Evolutionary conservation across 2,888 invertebrate genomes (phyloP), one percentile per base, ranked within the genome.

Genomic region (Lissonota sp.): DNA sequence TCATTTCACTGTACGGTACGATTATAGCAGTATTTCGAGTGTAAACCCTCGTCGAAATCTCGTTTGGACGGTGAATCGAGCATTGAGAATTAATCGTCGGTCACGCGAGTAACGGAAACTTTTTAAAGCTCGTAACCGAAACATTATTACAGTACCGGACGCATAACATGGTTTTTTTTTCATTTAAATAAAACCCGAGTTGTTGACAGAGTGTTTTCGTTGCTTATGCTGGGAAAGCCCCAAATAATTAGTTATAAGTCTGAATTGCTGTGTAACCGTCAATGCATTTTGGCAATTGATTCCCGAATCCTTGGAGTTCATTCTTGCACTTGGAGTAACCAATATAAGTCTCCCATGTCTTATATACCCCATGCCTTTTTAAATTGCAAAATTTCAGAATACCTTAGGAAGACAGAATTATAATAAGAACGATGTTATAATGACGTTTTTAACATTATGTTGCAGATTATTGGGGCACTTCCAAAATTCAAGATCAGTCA

Each of bases 1-100:
- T 81, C 69, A 70, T 70, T 78, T 53, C 62, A 73, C 73, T 53
- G 40, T 37, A 63, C 14, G 14, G 26, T 1, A 67, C 16, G 46
- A 66, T 66, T 53, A 37, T 73, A 51, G 16, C 16, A n/a, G 14
- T 16, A 49, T 49, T 12, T 51, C 57, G 58, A 10, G 46, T 49
- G 64, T 26, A 44, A 46, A 51, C 44, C 5, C 74, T 79, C 58
- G 60, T 57, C 26, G 42, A 74, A 74, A 53, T 58, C n/a, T 51
- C 58, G 37, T 26, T 6, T n/a, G 39, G 63, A 57, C 2, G 26
- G 26, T 1, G 69, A 12, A n/a, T 71, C 42, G 49, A 14, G 55
- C 37, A 39, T 70, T 16, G 8, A 57, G 14, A 62, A 62, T 44
- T 51, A 55, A 53, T 67, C 40, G 62, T 37, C n/a, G 70, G 12